phyloP scores from a whole-genome alignment of 2,888 invertebrate species.

The Daptonema setosum region DNA sequence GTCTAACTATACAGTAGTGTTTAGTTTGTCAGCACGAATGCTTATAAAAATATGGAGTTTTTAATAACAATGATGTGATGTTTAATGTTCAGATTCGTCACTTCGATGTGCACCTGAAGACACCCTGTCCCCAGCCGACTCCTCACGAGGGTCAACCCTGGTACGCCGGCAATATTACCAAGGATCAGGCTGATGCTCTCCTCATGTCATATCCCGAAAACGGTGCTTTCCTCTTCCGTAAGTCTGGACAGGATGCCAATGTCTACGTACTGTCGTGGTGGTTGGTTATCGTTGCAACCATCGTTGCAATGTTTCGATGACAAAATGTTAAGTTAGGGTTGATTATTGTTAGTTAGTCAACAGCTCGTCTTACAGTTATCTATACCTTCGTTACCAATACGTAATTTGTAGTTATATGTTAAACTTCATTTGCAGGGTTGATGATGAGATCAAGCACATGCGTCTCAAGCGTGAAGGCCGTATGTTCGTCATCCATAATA shows the following conservation, averaged over 20 bases:
- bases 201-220: conserved; percentile 59
- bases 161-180: background rate
- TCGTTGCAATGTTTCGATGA: too few species aligned
- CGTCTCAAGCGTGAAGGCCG: conserved; percentile 49
- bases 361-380: too few species aligned
- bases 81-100: conserved; percentile 12
- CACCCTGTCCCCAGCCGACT: conserved; percentile 25
- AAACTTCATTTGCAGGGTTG: conserved; percentile 48
- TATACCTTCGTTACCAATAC: too few species aligned
- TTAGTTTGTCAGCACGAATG: too few species aligned
- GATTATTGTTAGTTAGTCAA: too few species aligned
- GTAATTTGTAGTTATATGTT: too few species aligned
- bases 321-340: too few species aligned
- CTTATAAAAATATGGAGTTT: too few species aligned
- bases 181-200: conserved; percentile 37
- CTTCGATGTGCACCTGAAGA: conserved; percentile 16
- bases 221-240: conserved; percentile 79
- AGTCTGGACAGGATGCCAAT: conserved; percentile 60
- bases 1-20: too few species aligned
- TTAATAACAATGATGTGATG: background rate
- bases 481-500: conserved; percentile 36
- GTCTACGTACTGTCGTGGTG: conserved; percentile 85
- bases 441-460: conserved; percentile 86
- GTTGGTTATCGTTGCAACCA: conserved; percentile 31
- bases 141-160: conserved; percentile 23